phyloP scores from a whole-genome alignment of 2,888 invertebrate species.

The Limnephilus lunatus region DNA sequence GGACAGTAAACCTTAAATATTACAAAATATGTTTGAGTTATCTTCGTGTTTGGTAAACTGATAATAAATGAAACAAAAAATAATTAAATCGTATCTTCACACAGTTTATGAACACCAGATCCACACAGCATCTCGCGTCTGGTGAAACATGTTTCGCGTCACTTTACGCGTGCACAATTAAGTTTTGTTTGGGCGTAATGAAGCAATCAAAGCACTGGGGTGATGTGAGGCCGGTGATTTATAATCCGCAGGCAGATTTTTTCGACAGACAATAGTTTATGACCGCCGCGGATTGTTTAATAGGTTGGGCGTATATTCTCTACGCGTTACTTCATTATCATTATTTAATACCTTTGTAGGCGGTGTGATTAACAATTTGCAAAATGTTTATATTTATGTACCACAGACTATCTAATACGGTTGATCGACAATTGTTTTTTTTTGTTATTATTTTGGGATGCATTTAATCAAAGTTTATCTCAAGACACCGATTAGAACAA shows the following conservation, averaged over 20 bases:
- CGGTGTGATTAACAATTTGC: not conserved
- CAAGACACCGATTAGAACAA: no score
- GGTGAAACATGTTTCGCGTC: not conserved
- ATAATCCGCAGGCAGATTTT: not conserved
- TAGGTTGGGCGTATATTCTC: not conserved
- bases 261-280: not conserved
- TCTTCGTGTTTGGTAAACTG: no score
- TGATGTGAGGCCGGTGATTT: not conserved
- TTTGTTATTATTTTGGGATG: no score
- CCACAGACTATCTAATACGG: no score
- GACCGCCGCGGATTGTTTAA: not conserved
- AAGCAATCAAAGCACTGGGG: not conserved
- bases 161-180: not conserved
- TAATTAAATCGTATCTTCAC: no score
- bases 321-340: not conserved
- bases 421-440: no score
- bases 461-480: no score
- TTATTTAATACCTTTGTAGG: not conserved
- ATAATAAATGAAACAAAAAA: no score
- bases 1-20: no score
- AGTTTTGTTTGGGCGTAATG: not conserved
- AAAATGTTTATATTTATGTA: no score
- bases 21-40: no score
- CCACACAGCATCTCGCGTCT: not conserved
- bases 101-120: not conserved